These are phyloP conservation scores for Tuberolachnus salignus DNA, from an alignment of 2,888 invertebrate species.

Conservation along the genomic window DNA sequence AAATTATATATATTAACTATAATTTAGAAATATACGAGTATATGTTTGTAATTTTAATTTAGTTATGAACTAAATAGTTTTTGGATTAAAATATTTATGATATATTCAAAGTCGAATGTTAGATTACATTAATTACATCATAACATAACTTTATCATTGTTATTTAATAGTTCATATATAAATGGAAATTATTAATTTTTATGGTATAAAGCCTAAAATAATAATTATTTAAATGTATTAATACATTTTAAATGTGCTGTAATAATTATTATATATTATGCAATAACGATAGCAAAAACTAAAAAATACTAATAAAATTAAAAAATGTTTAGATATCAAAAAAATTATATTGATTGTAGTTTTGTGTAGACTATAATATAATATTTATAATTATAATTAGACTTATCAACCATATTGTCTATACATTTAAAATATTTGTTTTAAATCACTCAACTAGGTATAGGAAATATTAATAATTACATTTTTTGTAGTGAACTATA, in stretches of 20 bases:
- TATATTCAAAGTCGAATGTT: conserved; percentile 22
- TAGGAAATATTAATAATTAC: not conserved
- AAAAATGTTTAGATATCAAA: no score
- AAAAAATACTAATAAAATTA: no score
- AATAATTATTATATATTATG: no score
- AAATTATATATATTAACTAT: conserved; percentile 13
- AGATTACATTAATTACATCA: no score
- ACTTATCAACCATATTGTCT: not conserved
- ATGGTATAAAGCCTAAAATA: no score
- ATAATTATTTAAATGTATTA: no score
- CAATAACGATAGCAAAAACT: no score
- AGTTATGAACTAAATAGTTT: not conserved
- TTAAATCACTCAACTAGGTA: conserved; percentile 22
- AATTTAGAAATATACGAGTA: conserved; percentile 13
- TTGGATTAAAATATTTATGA: not conserved
- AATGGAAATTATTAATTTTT: no score
- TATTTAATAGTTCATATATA: no score
- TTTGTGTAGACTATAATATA: not conserved
- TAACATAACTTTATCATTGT: no score
- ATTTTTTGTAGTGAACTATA: not conserved
- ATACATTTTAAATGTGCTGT: no score
- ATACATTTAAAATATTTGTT: conserved; percentile 37
- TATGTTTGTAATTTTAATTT: not conserved
- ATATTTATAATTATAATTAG: no score
- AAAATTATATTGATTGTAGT: not conserved